phyloP scores from a whole-genome alignment of 2,797 vertebrate species.

The Anabacerthia variegaticeps region DNA sequence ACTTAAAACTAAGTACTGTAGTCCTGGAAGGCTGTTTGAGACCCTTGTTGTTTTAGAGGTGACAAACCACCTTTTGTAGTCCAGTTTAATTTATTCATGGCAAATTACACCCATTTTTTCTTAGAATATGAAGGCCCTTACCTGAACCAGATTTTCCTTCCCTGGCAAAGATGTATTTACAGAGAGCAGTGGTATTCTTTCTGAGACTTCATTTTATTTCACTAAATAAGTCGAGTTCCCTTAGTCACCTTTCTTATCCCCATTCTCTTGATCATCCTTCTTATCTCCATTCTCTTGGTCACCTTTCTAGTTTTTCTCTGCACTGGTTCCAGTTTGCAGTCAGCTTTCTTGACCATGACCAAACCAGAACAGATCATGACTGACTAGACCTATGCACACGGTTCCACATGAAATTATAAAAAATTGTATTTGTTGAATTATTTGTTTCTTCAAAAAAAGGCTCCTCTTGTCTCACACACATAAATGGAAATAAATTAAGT shows the following conservation, averaged over 20 bases:
- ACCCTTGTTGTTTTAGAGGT: background rate
- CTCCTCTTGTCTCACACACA: background rate
- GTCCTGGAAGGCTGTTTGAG: background rate
- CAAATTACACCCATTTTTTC: background rate
- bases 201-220: background rate
- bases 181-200: background rate
- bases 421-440: background rate
- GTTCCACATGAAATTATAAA: background rate
- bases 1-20: background rate
- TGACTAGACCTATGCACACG: background rate
- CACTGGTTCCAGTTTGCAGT: background rate
- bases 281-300: background rate
- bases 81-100: background rate
- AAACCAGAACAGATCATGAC: background rate
- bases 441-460: background rate
- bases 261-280: background rate
- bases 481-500: background rate
- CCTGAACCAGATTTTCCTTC: background rate
- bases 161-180: background rate
- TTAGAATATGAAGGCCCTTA: background rate
- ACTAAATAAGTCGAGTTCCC: background rate
- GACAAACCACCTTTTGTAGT: background rate
- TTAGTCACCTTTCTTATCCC: background rate
- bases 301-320: background rate
- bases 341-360: background rate